These are phyloP conservation scores for Dicranocentrus wangi DNA, from an alignment of 2,888 invertebrate species.

Conservation along the genomic window DNA sequence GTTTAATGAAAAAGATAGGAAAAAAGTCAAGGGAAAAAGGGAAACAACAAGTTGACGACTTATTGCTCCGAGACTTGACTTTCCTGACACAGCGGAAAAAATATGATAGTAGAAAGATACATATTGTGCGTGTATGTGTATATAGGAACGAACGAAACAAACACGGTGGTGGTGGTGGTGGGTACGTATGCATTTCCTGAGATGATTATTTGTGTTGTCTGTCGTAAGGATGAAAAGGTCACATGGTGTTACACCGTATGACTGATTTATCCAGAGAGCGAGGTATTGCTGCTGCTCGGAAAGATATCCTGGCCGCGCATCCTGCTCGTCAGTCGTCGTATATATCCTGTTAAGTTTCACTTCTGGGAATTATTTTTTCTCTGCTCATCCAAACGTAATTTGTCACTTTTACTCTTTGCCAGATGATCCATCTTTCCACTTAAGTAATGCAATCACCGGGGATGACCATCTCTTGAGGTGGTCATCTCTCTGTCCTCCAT, in stretches of 20 bases:
- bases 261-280: constrained; percentile 16
- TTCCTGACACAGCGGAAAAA: constrained; percentile 49
- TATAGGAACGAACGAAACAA: constrained; percentile 6
- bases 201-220: constrained; percentile 43
- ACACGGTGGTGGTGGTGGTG: not conserved
- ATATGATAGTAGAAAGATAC: constrained; percentile 14
- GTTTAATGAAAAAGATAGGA: constrained; percentile 66
- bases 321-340: too few species aligned
- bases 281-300: too few species aligned
- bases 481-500: constrained; percentile 56
- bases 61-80: constrained; percentile 65
- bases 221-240: constrained; percentile 38
- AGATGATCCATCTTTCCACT: constrained; percentile 64
- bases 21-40: constrained; percentile 14
- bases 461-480: constrained; percentile 63
- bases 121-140: not conserved
- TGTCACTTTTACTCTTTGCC: constrained; percentile 66
- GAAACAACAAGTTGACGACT: constrained; percentile 52
- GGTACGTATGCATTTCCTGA: not conserved
- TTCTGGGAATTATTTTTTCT: constrained; percentile 56
- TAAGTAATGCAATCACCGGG: constrained; percentile 64
- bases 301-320: too few species aligned
- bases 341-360: constrained; percentile 27
- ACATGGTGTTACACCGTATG: constrained; percentile 18
- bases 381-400: constrained; percentile 66